A percentile compares a stretch with the other conserved stretches of the same genome.
phyloP scores from a whole-genome alignment of 2,888 invertebrate genomes.

The Tipula vernalis region DNA sequence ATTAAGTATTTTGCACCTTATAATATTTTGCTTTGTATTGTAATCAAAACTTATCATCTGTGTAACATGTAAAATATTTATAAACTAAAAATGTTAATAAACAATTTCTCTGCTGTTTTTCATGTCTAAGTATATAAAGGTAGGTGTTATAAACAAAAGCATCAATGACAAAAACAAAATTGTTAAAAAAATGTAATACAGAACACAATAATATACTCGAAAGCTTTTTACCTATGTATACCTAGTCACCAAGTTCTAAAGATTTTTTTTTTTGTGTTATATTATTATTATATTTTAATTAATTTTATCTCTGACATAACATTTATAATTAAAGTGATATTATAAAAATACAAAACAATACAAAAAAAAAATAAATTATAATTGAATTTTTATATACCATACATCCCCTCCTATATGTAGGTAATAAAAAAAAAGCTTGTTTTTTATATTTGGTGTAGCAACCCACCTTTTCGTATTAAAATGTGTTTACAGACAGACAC shows the following conservation, averaged over 20 bases:
- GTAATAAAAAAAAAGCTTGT: background rate
- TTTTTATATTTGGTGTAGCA: background rate
- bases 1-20: background rate
- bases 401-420: background rate
- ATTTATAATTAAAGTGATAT: constrained; percentile 4
- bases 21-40: background rate
- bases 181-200: background rate
- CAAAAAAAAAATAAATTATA: background rate
- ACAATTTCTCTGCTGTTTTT: background rate
- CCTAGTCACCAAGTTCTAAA: background rate
- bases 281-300: constrained; percentile 4
- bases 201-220: background rate
- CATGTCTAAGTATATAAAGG: background rate
- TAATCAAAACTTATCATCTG: background rate
- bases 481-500: background rate
- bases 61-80: background rate
- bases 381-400: background rate
- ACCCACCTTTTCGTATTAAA: background rate
- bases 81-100: background rate
- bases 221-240: background rate
- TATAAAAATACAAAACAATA: background rate
- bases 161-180: background rate
- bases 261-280: background rate
- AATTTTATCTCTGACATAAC: constrained; percentile 4
- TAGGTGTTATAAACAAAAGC: background rate